phyloP scores from a whole-genome alignment of 2,797 vertebrate genomes.

The Chelon labrosus region DNA sequence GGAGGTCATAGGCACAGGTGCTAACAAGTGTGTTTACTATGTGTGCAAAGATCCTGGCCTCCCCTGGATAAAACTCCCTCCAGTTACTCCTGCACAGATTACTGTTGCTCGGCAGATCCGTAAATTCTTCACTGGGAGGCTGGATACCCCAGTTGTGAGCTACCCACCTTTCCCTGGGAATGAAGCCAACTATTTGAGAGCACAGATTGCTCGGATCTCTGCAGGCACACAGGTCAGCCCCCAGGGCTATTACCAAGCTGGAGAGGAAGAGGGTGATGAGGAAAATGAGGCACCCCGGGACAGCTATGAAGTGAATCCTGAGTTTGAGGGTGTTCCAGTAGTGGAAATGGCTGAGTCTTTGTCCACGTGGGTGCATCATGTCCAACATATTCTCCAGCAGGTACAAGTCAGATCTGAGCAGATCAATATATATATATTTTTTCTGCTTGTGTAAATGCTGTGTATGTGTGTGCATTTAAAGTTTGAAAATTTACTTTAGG shows the following conservation, averaged over 20 bases:
- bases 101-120: constrained; percentile 89
- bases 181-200: constrained; percentile 92
- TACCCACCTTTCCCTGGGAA: constrained; percentile 95
- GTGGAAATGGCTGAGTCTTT: constrained; percentile 87
- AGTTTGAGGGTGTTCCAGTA: constrained; percentile 90
- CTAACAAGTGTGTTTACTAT: constrained; percentile 93
- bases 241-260: constrained; percentile 89
- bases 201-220: constrained; percentile 96
- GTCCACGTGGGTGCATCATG: constrained; percentile 92
- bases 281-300: constrained; percentile 84
- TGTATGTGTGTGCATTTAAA: neutral
- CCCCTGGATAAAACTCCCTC: constrained; percentile 91
- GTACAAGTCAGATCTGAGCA: constrained; percentile 70
- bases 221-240: constrained; percentile 94
- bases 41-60: constrained; percentile 92
- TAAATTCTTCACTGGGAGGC: constrained; percentile 91
- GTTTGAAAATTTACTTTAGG: constrained; percentile 76
- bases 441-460: neutral
- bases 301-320: constrained; percentile 88
- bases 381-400: constrained; percentile 91
- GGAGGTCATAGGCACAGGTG: constrained; percentile 87
- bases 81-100: constrained; percentile 92
- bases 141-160: constrained; percentile 88
- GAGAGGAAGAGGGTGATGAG: constrained; percentile 91
- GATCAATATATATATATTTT: neutral